Percentiles rank a stretch among this genome's conserved stretches.
phyloP scores from a whole-genome alignment of 2,888 invertebrate species.

The Drosophila stalkeri region DNA sequence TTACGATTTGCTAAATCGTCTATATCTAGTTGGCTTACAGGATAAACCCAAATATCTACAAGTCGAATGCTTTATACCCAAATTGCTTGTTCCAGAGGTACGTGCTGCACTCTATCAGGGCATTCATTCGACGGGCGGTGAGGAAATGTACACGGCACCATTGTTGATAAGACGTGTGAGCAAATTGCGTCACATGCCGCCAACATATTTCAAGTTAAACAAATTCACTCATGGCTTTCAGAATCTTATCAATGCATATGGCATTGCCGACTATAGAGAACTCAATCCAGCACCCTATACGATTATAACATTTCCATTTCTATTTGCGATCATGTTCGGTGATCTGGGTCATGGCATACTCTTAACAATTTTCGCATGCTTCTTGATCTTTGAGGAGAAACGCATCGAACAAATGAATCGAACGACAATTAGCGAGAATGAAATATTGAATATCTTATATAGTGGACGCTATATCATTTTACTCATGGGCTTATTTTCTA shows the following conservation, averaged over 20 bases:
- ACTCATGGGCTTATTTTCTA: slow-evolving; percentile 98
- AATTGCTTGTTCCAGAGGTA: slow-evolving; percentile 89
- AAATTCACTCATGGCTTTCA: slow-evolving; percentile 95
- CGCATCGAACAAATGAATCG: slow-evolving; percentile 87
- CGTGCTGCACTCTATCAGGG: slow-evolving; percentile 90
- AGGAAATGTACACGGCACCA: slow-evolving; percentile 88
- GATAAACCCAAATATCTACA: slow-evolving; percentile 91
- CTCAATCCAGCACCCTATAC: slow-evolving; percentile 95
- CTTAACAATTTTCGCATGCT: slow-evolving; percentile 91
- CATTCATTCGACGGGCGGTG: slow-evolving; percentile 6
- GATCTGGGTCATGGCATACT: slow-evolving; percentile 96
- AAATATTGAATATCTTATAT: slow-evolving; percentile 98
- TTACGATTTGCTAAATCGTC: slow-evolving; percentile 95
- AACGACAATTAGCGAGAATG: slow-evolving; percentile 87
- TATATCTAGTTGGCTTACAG: slow-evolving; percentile 91
- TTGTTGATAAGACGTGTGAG: slow-evolving; percentile 86
- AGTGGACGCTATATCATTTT: slow-evolving; percentile 98
- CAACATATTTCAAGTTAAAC: slow-evolving; percentile 96
- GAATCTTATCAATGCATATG: slow-evolving; percentile 94
- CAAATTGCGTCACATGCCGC: slow-evolving; percentile 81
- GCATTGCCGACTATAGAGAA: slow-evolving; percentile 96
- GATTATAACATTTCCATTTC: slow-evolving; percentile 96
- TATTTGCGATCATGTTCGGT: slow-evolving; percentile 98
- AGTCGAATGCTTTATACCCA: slow-evolving; percentile 94
- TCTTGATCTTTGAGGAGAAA: slow-evolving; percentile 93